Evolutionary conservation across 2,888 invertebrate species (phyloP).

Genomic region (Nymphalis polychloros): DNA sequence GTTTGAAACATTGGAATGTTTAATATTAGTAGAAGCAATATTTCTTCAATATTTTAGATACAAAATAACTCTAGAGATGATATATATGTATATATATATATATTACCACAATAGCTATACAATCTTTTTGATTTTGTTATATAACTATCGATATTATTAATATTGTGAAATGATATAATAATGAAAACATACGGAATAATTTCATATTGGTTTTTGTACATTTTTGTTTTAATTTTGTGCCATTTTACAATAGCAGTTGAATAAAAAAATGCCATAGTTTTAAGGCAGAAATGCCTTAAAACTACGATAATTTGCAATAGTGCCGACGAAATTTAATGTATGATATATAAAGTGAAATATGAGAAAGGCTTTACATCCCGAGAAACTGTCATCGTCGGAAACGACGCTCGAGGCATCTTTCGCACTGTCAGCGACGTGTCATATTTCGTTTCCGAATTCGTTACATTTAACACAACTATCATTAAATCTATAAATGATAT

Average conservation of each 20-base stretch:
- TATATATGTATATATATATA: not conserved
- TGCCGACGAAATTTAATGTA: not conserved
- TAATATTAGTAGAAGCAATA: conserved; percentile 35
- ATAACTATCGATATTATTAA: too few species aligned
- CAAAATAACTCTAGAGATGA: conserved; percentile 20
- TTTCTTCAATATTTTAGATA: conserved; percentile 30
- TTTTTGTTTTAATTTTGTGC: not conserved
- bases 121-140: too few species aligned
- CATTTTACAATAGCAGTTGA: not conserved
- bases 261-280: not conserved
- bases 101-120: too few species aligned
- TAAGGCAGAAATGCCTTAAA: not conserved
- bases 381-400: conserved; percentile 24
- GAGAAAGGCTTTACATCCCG: conserved; percentile 19
- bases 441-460: conserved; percentile 25
- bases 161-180: too few species aligned
- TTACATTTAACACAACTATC: not conserved
- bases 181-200: too few species aligned
- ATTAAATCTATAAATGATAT: conserved; percentile 10
- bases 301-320: too few species aligned
- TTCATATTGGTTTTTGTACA: too few species aligned
- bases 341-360: conserved; percentile 13
- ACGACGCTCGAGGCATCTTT: conserved; percentile 21
- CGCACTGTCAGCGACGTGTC: conserved; percentile 18
- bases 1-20: conserved; percentile 34